phyloP scores from a whole-genome alignment of 92 coral and sea anemone species.

The Phenganax marumi region DNA sequence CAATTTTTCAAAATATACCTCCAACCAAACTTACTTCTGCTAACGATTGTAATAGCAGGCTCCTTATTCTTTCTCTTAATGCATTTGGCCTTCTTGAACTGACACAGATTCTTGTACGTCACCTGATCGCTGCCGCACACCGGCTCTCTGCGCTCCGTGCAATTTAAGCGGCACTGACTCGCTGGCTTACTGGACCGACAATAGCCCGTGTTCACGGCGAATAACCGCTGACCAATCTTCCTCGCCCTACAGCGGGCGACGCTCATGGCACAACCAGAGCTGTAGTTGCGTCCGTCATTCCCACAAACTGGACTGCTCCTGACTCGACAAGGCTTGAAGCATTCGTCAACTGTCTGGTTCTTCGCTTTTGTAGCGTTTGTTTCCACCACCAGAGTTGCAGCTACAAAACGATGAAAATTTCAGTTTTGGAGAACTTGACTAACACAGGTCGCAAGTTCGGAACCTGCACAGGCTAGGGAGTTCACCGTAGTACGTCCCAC shows the following conservation, averaged over 20 bases:
- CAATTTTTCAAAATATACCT: neutral
- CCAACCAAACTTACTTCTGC: conserved; percentile 28
- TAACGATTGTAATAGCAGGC: neutral
- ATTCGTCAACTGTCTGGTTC: conserved; percentile 1
- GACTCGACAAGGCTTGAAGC: conserved; percentile 30
- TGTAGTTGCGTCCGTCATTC: conserved; percentile 71
- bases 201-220: conserved; percentile 61
- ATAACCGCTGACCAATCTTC: conserved; percentile 51
- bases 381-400: neutral
- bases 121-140: conserved; percentile 72
- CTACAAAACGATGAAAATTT: neutral
- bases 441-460: too few species aligned
- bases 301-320: conserved; percentile 68
- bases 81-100: conserved; percentile 74
- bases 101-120: conserved; percentile 84
- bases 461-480: too few species aligned
- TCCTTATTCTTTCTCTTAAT: conserved; percentile 55
- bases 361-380: neutral
- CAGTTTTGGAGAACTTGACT: too few species aligned
- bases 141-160: conserved; percentile 59
- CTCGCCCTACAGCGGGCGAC: conserved; percentile 73
- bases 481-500: too few species aligned
- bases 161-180: conserved; percentile 65
- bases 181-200: conserved; percentile 70
- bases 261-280: conserved; percentile 72